phyloP scores from a whole-genome alignment of 2,797 vertebrate genomes.

The Gastrophryne carolinensis region DNA sequence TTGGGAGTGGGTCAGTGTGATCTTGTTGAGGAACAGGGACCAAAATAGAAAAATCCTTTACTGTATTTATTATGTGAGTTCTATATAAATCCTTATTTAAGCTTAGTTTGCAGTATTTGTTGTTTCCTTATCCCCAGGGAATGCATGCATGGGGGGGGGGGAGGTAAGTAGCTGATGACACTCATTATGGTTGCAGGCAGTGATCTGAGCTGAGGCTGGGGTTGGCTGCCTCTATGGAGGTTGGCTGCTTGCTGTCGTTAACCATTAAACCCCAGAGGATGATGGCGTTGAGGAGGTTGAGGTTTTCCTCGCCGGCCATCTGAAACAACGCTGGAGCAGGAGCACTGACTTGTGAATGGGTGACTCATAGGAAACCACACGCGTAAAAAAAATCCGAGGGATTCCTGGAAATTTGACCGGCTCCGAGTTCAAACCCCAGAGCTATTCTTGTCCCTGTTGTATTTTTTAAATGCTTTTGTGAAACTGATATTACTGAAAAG shows the following conservation, averaged over 20 bases:
- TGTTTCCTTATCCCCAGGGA: too few relatives aligned
- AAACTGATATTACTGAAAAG: too few relatives aligned
- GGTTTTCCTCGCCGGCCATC: background rate
- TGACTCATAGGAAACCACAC: background rate
- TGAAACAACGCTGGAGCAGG: background rate
- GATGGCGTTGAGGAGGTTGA: background rate
- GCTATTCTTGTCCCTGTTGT: background rate
- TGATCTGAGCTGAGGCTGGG: too few relatives aligned
- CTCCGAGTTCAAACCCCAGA: background rate
- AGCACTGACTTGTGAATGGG: background rate
- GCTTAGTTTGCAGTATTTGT: too few relatives aligned
- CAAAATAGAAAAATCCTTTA: too few relatives aligned
- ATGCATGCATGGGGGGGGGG: too few relatives aligned
- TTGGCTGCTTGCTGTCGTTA: background rate
- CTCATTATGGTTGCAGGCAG: background rate
- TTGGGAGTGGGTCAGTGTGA: too few relatives aligned
- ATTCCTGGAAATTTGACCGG: background rate
- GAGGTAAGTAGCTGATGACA: too few relatives aligned
- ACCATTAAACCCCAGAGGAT: background rate
- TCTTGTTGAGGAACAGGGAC: too few relatives aligned
- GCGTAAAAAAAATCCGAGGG: background rate
- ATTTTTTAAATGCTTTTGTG: background rate
- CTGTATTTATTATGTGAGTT: too few relatives aligned
- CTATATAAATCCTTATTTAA: too few relatives aligned
- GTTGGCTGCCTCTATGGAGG: background rate